Evolutionary conservation across 2,797 vertebrate species (phyloP).

Genomic region (Enteromius afrohamiltoni): DNA sequence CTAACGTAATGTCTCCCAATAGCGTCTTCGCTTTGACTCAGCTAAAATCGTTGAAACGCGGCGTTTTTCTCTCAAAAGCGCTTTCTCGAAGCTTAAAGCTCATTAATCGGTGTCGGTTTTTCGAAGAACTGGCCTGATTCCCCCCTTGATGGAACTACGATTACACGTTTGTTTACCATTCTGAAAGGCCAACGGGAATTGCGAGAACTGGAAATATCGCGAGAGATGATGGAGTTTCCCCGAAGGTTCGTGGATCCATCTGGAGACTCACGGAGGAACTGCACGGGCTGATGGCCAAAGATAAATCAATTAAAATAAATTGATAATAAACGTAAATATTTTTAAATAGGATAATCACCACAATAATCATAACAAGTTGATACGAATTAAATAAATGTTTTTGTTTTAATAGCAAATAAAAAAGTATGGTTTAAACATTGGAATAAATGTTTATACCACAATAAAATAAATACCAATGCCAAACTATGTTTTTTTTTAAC

Average conservation of each 20-base stretch:
- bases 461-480: too few relatives aligned
- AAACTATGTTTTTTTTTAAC: neutral
- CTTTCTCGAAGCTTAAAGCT: neutral
- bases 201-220: conserved; percentile 1
- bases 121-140: neutral
- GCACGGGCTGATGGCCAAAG: neutral
- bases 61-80: neutral
- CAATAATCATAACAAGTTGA: too few relatives aligned
- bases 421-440: neutral
- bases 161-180: conserved; percentile 39
- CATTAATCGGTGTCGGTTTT: neutral
- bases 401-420: too few relatives aligned
- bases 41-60: neutral
- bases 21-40: neutral
- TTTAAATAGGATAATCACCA: too few relatives aligned
- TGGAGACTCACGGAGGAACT: neutral
- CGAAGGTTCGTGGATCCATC: neutral
- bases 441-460: neutral
- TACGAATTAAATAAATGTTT: too few relatives aligned
- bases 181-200: conserved; percentile 16
- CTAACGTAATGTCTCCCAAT: neutral
- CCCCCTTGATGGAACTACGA: neutral
- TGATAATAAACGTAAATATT: too few relatives aligned
- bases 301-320: neutral
- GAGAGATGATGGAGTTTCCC: neutral